Conservation (phyloP, 1,140 invertebrate species). For the Trinorchestia longiramus region DNA sequence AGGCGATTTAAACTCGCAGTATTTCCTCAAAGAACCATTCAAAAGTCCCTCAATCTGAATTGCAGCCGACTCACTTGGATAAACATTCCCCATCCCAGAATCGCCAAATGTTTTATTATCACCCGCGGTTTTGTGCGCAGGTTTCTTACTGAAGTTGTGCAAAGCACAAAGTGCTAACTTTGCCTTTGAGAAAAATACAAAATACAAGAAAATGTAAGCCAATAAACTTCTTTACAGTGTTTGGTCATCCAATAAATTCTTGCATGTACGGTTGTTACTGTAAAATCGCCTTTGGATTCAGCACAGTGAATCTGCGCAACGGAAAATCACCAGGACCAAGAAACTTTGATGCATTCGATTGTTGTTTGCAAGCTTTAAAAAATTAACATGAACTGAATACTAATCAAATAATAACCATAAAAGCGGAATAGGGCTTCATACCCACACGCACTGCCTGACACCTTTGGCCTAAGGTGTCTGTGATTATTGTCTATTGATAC, state of each 20-base stretch:
- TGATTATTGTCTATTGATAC: too few relatives aligned
- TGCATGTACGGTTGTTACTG: neutral
- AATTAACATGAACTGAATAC: neutral
- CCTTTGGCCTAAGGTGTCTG: too few relatives aligned
- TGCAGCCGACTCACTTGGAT: neutral
- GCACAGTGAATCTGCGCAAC: neutral
- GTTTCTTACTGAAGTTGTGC: neutral
- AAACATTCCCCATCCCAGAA: neutral
- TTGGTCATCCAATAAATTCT: neutral
- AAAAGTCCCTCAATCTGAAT: neutral
- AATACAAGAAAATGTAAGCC: neutral
- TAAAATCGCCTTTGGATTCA: neutral
- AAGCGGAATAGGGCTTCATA: too few relatives aligned
- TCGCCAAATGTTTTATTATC: neutral
- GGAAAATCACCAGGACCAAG: neutral
- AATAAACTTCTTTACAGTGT: neutral
- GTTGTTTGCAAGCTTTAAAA: neutral
- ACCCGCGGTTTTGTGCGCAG: neutral
- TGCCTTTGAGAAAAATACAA: neutral
- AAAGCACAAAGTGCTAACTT: neutral
- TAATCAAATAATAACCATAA: neutral
- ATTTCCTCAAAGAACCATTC: neutral
- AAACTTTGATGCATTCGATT: neutral
- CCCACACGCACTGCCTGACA: too few relatives aligned
- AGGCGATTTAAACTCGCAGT: neutral